Evolutionary conservation across 2,113 vertebrate genomes (phyloP).

Genomic region (Nothoprocta perdicaria): DNA sequence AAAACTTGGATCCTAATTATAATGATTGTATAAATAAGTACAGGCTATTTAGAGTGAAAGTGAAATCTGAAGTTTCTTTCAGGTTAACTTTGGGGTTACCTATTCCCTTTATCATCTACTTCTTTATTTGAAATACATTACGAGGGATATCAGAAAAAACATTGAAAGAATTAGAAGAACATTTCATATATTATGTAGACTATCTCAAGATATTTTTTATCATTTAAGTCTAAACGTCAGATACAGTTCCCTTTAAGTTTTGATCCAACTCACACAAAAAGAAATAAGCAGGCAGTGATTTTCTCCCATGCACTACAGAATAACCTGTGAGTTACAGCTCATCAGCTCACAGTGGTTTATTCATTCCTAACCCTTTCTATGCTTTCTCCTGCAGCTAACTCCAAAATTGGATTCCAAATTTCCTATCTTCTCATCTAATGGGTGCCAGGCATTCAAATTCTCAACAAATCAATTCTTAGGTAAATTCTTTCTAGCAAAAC

Average conservation of each 20-base stretch:
- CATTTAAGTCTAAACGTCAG: not conserved
- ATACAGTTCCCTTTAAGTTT: not conserved
- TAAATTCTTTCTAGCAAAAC: not conserved
- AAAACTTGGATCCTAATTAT: not conserved
- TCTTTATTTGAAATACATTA: not conserved
- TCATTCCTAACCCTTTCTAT: not conserved
- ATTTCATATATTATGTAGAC: not conserved
- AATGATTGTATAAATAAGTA: not conserved
- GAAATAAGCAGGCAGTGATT: not conserved
- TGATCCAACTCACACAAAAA: not conserved
- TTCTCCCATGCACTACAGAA: not conserved
- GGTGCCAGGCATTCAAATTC: not conserved
- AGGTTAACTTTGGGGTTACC: not conserved
- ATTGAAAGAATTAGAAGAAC: not conserved
- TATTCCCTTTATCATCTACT: not conserved
- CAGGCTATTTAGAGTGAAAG: not conserved
- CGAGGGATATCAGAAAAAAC: not conserved
- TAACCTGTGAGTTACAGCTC: not conserved
- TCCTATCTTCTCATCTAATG: not conserved
- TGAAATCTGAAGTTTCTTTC: not conserved
- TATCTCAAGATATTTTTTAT: not conserved
- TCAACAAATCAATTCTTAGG: not conserved
- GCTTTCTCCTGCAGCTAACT: not conserved
- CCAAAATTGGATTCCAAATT: not conserved
- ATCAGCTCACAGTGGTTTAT: not conserved